Base-by-base conservation (phyloP, 2,113 vertebrate genomes). In the Pundamilia nyererei region DNA sequence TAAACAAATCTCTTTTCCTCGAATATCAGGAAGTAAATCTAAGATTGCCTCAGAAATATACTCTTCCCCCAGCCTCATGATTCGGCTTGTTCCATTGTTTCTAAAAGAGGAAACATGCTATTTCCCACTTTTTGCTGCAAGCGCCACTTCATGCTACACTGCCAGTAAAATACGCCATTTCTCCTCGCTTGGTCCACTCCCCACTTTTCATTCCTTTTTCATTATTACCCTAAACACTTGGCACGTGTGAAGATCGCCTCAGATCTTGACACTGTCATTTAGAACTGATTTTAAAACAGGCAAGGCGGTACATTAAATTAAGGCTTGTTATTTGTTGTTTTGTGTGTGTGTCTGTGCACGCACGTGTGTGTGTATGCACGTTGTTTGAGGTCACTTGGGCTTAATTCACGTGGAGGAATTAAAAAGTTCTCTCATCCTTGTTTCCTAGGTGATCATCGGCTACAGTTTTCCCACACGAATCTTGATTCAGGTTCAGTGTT, bases 371-470 rank as follows among this genome's bases (percentile, higher is more conserved):
- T 72, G 40, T 24, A 6, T 11, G 17, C 47, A 60, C 8, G 21
- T 84, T 86, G 86, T 91, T 86, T 89, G 84, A 94, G 92, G 92
- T 95, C 91, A 94, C 84, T 85, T 82, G 81, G 84, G 90, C 60
- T 90, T 88, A 80, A 93, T 91, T 90, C 87, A 65, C 68, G 10
- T 81, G 60, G 53, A 86, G 86, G 38, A 90, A 91, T 86, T 83
- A 83, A 85, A 87, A 84, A 88, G 81, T 88, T 86, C 68, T 84
- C 89, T 92, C 85, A n/a, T 93, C 80, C 81, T 89, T 92, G 92
- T 93, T 95, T 91, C 88, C 91, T 88, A 82, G 93, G 93, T 93
- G 90, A 94, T 94, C 55, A 42, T 89, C 92, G 56, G 85, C 86
- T 84, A 47, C 85, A 79, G 45, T 89, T 89, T 91, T 81, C 82